Evolutionary conservation across 2,797 vertebrate genomes (phyloP).

Genomic region (Poliocrania exsul): DNA sequence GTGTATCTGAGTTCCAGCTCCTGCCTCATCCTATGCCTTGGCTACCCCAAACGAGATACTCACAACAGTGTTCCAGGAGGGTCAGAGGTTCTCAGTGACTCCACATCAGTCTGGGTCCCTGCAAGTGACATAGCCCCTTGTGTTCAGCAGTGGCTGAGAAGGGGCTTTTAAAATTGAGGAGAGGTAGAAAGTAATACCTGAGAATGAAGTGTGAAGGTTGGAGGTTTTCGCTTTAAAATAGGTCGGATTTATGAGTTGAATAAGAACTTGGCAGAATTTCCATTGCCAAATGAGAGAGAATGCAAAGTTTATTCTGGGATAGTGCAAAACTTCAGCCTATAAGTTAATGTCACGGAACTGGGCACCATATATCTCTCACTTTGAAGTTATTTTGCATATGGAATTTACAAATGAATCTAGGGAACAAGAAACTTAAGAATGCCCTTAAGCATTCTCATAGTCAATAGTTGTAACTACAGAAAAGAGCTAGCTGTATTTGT

Average conservation of each 20-base stretch:
- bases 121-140: background rate
- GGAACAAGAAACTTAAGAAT: background rate
- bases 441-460: background rate
- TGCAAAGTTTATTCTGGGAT: background rate
- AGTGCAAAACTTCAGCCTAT: background rate
- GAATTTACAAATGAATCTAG: background rate
- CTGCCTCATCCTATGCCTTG: background rate
- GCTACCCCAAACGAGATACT: background rate
- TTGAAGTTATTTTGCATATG: background rate
- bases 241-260: background rate
- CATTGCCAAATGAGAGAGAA: background rate
- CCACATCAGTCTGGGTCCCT: background rate
- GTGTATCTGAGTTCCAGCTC: background rate
- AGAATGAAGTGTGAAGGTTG: background rate
- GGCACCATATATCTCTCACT: background rate
- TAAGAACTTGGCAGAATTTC: background rate
- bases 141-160: background rate
- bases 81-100: background rate
- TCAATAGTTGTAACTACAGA: background rate
- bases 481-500: background rate
- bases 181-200: background rate
- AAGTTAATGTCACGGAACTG: background rate
- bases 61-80: background rate
- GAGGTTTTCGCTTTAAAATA: background rate
- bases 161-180: background rate